Percentiles rank a stretch among this genome's conserved stretches.
Evolutionary conservation across 2,888 invertebrate species (phyloP).

Genomic region (Baronia brevicornis): DNA sequence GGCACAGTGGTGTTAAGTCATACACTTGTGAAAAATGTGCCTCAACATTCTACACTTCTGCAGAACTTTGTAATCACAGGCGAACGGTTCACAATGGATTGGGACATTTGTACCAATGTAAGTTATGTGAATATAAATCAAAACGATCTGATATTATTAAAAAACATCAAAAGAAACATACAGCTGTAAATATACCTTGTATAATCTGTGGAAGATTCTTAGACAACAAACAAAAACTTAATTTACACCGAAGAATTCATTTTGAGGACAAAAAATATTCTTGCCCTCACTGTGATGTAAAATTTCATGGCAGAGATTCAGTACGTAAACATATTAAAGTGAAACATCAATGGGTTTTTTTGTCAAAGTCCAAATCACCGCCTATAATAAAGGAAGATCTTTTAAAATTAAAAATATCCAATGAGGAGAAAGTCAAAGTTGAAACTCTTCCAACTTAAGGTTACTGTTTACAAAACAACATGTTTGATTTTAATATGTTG

Average conservation of each 20-base stretch:
- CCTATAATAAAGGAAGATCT: slow-evolving; percentile 7
- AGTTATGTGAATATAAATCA: slow-evolving; percentile 41
- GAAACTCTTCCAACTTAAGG: slow-evolving; percentile 4
- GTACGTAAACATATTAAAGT: slow-evolving; percentile 27
- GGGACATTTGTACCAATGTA: slow-evolving; percentile 34
- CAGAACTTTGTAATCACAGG: slow-evolving; percentile 49
- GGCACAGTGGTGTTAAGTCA: slow-evolving; percentile 44
- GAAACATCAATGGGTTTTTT: slow-evolving; percentile 20
- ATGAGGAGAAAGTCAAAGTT: slow-evolving; percentile 4
- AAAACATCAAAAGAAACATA: slow-evolving; percentile 41
- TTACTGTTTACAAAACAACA: too few relatives aligned
- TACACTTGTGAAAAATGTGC: slow-evolving; percentile 54
- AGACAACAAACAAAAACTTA: slow-evolving; percentile 33
- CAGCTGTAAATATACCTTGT: slow-evolving; percentile 38
- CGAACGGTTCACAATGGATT: slow-evolving; percentile 34
- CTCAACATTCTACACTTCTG: slow-evolving; percentile 40
- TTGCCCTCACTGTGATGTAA: slow-evolving; percentile 43
- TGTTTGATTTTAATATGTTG: too few relatives aligned
- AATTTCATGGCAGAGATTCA: slow-evolving; percentile 33
- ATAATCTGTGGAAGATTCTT: slow-evolving; percentile 46
- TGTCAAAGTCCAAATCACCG: not conserved
- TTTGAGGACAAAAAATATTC: slow-evolving; percentile 36
- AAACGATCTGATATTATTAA: slow-evolving; percentile 26
- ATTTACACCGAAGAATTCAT: slow-evolving; percentile 42
- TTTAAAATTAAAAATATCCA: not conserved